Evolutionary conservation across 2,888 invertebrate species (phyloP), one percentile per base, ranked within the genome.

Genomic region (Drosophila tripunctata): DNA sequence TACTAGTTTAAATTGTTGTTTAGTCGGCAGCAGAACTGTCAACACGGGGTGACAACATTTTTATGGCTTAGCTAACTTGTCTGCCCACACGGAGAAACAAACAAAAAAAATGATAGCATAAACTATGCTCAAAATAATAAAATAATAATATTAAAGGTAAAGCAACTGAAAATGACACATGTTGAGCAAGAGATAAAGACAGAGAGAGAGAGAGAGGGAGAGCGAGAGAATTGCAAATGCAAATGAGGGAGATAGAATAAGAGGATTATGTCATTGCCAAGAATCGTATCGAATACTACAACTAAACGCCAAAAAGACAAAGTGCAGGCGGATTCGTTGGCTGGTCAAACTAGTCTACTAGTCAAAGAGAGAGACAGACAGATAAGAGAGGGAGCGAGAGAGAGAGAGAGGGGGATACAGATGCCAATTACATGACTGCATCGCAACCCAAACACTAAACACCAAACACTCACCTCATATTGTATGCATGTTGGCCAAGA

Each of bases 351-450:
- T 57, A 56, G 80, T 83, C 77, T 65, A 67, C 38, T 12, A 50
- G 24, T 27, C 17, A 21, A 22, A 21, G 8, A 33, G 17, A 10
- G 3, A 21, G 33, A 41, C 6, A 38, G 3, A 43, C 12, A 21
- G 1, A 15, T 17, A 35, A 38, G 21, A 1, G 27, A 12, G 14
- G 14, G 12, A 15, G 19, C 41, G 33, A 19, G 31, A 40, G 3
- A 27, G 1, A 24, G 24, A 12, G 24, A 31, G 43, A 33, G 30
- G 1, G 24, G 22, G 33, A 17, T 22, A 24, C 17, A 43, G 47
- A 80, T 79, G 65, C 78, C 84, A 78, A 77, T 84, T 80, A 81
- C 78, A 80, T 78, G 79, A 79, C 84, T 84, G 71, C 77, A 80
- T 74, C 65, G 17, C 14, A 36, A 36, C 44, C 27, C 27, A 27